phyloP scores from a whole-genome alignment of 2,113 vertebrate genomes.

The Halichoerus grypus region DNA sequence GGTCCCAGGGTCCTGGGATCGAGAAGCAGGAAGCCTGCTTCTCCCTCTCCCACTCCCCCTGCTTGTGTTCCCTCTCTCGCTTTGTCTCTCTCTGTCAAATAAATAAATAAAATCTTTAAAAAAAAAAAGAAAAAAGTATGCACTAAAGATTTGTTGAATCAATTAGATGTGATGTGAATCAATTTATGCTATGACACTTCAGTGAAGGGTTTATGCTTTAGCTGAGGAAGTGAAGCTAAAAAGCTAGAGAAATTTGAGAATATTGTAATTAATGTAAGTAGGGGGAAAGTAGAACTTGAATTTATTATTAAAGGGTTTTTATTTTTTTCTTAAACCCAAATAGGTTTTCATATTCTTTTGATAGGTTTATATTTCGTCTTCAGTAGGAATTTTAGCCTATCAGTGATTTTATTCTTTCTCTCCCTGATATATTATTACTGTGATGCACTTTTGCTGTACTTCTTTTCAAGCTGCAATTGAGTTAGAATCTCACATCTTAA shows the following conservation, averaged over 20 bases:
- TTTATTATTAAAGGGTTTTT: background rate
- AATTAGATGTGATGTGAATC: background rate
- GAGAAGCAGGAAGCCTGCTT: too few relatives aligned
- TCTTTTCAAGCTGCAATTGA: background rate
- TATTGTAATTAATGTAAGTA: background rate
- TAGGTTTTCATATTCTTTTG: background rate
- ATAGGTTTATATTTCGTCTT: background rate
- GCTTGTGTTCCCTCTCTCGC: too few relatives aligned
- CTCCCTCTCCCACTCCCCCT: too few relatives aligned
- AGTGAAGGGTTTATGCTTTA: background rate
- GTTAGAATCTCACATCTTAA: background rate
- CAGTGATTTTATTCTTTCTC: background rate
- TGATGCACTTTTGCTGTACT: background rate
- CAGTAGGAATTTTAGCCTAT: background rate
- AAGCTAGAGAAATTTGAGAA: background rate
- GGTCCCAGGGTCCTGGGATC: too few relatives aligned
- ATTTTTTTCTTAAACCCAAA: background rate
- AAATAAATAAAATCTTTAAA: too few relatives aligned
- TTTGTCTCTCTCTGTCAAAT: too few relatives aligned
- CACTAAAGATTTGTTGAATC: background rate
- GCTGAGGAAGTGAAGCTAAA: slow-evolving; percentile 11
- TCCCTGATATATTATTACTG: background rate
- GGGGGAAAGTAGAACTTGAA: background rate
- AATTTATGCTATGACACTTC: background rate
- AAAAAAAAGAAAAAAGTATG: background rate